Evolutionary conservation across 2,888 invertebrate genomes (phyloP).

Genomic region (Hirtodrosophila alboralis): DNA sequence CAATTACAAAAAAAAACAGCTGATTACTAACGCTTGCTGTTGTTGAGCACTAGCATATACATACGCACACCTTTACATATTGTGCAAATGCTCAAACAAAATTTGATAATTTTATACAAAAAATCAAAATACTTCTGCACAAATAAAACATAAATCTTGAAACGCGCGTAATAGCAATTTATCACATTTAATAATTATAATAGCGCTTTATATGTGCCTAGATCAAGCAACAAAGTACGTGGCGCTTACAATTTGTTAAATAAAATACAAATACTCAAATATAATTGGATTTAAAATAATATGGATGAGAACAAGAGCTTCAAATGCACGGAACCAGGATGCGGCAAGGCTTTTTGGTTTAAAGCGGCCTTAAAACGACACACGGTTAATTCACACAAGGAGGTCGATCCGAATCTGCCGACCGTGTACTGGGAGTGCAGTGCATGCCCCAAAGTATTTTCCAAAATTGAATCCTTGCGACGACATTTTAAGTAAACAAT

Average conservation of each 20-base stretch:
- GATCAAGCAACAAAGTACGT: background rate
- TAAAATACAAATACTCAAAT: background rate
- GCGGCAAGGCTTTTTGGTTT: conserved; percentile 51
- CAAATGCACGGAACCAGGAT: conserved; percentile 22
- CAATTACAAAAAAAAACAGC: no score
- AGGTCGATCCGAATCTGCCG: conserved; percentile 22
- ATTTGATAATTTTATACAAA: background rate
- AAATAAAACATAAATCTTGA: no score
- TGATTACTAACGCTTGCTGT: no score
- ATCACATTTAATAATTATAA: no score
- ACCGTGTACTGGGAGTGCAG: conserved; percentile 25
- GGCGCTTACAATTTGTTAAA: background rate
- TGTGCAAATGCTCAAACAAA: no score
- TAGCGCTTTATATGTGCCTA: no score
- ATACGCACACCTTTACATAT: no score
- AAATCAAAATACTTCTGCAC: no score
- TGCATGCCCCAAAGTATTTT: conserved; percentile 35
- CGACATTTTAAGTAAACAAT: conserved; percentile 32
- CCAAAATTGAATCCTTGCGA: conserved; percentile 39
- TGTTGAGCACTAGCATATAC: no score
- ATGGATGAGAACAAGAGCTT: conserved; percentile 47
- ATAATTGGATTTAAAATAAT: background rate
- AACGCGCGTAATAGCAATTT: no score
- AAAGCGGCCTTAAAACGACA: conserved; percentile 42
- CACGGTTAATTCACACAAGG: conserved; percentile 14